Conservation (phyloP, 2,797 vertebrate species). For the Anolis apletophallus region DNA sequence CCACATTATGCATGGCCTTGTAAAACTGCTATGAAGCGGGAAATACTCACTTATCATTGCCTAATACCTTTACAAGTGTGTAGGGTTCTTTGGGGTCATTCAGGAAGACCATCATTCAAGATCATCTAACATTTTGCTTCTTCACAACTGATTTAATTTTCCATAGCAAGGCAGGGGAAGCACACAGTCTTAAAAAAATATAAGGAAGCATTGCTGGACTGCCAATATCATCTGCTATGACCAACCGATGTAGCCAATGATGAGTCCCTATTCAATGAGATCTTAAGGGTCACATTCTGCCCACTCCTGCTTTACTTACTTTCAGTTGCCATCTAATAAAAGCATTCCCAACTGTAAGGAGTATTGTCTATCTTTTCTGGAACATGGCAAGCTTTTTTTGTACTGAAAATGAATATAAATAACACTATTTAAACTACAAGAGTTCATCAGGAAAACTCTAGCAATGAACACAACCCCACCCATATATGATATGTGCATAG, state of each 20-base stretch:
- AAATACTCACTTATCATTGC: not conserved
- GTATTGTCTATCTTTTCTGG: constrained; percentile 17
- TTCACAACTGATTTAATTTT: not conserved
- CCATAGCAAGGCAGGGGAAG: not conserved
- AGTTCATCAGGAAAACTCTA: constrained; percentile 38
- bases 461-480: constrained; percentile 20
- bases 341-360: not conserved
- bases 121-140: not conserved
- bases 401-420: constrained; percentile 41
- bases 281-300: not conserved
- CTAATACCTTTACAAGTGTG: not conserved
- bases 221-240: too few species aligned
- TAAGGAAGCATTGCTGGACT: too few species aligned
- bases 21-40: not conserved
- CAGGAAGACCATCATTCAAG: not conserved
- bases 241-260: not conserved
- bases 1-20: not conserved
- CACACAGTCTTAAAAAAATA: not conserved
- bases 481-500: not conserved
- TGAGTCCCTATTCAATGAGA: not conserved
- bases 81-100: not conserved
- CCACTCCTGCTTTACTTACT: not conserved
- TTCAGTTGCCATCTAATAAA: constrained; percentile 16
- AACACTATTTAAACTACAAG: constrained; percentile 38
- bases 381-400: not conserved